Percentiles rank a stretch among this genome's conserved stretches.
phyloP scores from a whole-genome alignment of 2,797 vertebrate species.

The Sternarchorhynchus goeldii region DNA sequence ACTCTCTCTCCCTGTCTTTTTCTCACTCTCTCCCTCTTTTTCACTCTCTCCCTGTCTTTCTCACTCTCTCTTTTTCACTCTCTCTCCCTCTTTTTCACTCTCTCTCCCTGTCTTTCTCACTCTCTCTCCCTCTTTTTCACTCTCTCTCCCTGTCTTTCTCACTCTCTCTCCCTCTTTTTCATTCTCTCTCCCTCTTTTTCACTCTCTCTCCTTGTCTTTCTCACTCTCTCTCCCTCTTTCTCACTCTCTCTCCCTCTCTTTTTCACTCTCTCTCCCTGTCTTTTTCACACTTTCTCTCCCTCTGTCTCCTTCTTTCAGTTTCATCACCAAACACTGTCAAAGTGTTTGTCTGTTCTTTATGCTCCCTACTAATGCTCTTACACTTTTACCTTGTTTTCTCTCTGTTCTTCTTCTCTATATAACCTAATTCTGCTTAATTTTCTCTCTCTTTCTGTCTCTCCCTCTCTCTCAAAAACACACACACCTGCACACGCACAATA shows the following conservation, averaged over 20 bases:
- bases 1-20: not conserved
- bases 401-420: slow-evolving; percentile 14
- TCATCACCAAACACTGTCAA: not conserved
- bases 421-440: slow-evolving; percentile 12
- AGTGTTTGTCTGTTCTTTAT: not conserved
- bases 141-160: not conserved
- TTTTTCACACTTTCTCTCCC: not conserved
- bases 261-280: not conserved
- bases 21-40: not conserved
- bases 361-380: not conserved
- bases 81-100: not conserved
- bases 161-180: not conserved
- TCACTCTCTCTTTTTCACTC: too few species aligned
- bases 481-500: not conserved
- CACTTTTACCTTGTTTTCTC: not conserved
- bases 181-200: too few species aligned
- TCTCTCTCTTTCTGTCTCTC: not conserved
- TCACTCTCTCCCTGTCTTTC: not conserved
- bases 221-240: not conserved
- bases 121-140: not conserved
- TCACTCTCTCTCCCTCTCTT: not conserved
- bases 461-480: not conserved
- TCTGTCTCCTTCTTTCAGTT: not conserved
- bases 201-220: not conserved
- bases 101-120: not conserved